Evolutionary conservation across 2,113 vertebrate species (phyloP).

Genomic region (Chaetodon auriga): DNA sequence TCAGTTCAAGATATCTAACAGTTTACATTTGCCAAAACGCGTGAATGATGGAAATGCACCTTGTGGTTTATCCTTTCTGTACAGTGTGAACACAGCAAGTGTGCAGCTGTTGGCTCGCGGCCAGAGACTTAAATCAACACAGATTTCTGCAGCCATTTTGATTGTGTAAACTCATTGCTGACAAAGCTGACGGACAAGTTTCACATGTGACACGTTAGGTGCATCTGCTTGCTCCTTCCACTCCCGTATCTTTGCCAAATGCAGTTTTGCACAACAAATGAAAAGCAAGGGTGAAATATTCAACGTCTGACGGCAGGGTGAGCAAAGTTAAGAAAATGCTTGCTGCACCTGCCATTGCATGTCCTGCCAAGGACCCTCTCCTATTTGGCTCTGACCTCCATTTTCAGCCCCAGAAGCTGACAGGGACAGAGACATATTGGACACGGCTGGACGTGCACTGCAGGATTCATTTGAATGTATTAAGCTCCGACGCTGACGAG

Average conservation of each 20-base stretch:
- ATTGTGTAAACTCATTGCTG: not conserved
- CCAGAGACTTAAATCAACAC: slow-evolving; percentile 7
- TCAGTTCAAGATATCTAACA: slow-evolving; percentile 35
- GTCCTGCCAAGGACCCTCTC: slow-evolving; percentile 56
- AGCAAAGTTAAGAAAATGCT: slow-evolving; percentile 28
- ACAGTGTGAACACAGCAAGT: slow-evolving; percentile 21
- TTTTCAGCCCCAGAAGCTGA: slow-evolving; percentile 46
- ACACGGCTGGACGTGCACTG: slow-evolving; percentile 25
- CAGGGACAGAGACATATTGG: slow-evolving; percentile 48
- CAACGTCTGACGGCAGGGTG: slow-evolving; percentile 5
- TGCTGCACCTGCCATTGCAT: slow-evolving; percentile 15
- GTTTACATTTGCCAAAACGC: slow-evolving; percentile 10
- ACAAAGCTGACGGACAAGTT: not conserved
- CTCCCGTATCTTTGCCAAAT: not conserved
- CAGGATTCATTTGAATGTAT: slow-evolving; percentile 54
- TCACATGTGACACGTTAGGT: slow-evolving; percentile 9
- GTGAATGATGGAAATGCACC: slow-evolving; percentile 4
- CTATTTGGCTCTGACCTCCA: slow-evolving; percentile 58
- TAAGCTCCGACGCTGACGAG: slow-evolving; percentile 13
- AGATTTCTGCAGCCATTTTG: slow-evolving; percentile 18
- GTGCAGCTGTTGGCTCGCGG: slow-evolving; percentile 20
- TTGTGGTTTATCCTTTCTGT: slow-evolving; percentile 19
- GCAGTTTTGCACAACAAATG: not conserved
- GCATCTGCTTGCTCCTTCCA: not conserved
- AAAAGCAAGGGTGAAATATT: slow-evolving; percentile 9